Evolutionary conservation across 2,888 invertebrate species (phyloP).

Genomic region (Noctua pronuba): DNA sequence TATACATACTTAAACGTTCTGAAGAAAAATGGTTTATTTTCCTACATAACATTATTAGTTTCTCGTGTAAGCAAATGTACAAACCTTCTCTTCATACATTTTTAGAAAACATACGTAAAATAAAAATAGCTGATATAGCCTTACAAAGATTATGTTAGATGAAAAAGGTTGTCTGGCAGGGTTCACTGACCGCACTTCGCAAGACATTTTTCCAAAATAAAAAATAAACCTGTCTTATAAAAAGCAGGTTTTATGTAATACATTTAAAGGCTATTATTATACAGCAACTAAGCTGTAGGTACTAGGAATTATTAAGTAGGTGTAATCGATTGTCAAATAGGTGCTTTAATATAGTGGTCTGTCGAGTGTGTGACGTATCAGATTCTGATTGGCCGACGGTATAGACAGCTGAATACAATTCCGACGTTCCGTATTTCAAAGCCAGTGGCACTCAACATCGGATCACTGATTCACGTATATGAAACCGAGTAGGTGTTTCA

Average conservation of each 20-base stretch:
- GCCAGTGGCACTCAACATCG: slow-evolving; percentile 8
- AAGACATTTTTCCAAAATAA: slow-evolving; percentile 1
- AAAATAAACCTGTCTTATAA: neutral
- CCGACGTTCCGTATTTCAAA: slow-evolving; percentile 43
- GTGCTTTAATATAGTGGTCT: slow-evolving; percentile 30
- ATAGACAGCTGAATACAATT: slow-evolving; percentile 32
- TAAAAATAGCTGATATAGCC: slow-evolving; percentile 2
- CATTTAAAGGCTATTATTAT: neutral
- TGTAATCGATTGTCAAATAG: slow-evolving; percentile 25
- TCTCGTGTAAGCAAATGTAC: neutral
- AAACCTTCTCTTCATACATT: neutral
- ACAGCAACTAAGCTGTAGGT: neutral
- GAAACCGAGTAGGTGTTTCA: slow-evolving; percentile 15
- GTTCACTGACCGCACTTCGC: slow-evolving; percentile 2
- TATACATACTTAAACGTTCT: slow-evolving; percentile 1
- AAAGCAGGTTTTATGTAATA: neutral
- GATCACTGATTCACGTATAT: slow-evolving; percentile 1
- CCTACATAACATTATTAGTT: neutral
- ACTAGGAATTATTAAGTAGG: slow-evolving; percentile 16
- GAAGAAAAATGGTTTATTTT: neutral
- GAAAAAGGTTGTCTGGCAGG: slow-evolving; percentile 32
- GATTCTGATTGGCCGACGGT: slow-evolving; percentile 29
- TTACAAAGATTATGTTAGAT: neutral
- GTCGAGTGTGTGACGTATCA: slow-evolving; percentile 23
- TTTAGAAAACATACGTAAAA: neutral